Conservation (phyloP, 1,140 invertebrate species). For the Drosophila virilis region DNA sequence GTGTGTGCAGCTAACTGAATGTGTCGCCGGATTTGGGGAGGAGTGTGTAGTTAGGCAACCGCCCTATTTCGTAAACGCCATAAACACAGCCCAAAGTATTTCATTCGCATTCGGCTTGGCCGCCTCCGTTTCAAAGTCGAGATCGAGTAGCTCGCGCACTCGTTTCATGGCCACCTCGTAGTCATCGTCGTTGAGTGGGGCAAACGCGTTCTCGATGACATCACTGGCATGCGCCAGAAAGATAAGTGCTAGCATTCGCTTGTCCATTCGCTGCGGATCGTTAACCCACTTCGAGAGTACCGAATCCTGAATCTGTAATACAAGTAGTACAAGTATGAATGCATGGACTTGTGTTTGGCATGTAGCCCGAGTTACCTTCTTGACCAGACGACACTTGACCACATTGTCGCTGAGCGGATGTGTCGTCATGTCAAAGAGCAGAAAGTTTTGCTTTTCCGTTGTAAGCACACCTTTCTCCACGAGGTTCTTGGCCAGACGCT, state of each 20-base stretch:
- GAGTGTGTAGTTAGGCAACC: constrained; percentile 20
- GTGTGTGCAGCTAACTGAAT: constrained; percentile 29
- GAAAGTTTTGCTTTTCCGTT: constrained; percentile 99
- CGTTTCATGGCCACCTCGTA: constrained; percentile 99
- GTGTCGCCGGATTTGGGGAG: constrained; percentile 39
- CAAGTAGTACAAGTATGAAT: neutral
- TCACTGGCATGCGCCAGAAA: constrained; percentile 99
- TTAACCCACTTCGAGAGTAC: constrained; percentile 98
- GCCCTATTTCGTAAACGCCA: constrained; percentile 97
- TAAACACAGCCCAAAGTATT: constrained; percentile 99
- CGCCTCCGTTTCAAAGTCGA: constrained; percentile 98
- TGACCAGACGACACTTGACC: constrained; percentile 98
- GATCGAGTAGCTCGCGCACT: constrained; percentile 96
- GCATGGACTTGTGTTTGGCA: neutral
- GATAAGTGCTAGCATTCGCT: constrained; percentile 95
- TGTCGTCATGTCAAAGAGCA: constrained; percentile 99
- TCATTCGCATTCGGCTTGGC: constrained; percentile 94
- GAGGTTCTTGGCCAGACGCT: constrained; percentile 99
- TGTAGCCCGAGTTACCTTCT: constrained; percentile 89
- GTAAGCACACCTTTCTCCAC: constrained; percentile 99
- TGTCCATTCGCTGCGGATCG: constrained; percentile 98
- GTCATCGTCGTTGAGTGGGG: constrained; percentile 98
- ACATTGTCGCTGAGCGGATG: constrained; percentile 98
- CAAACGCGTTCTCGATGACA: constrained; percentile 99
- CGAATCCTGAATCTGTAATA: constrained; percentile 95